Conservation (phyloP, 2,113 vertebrate species). For the Ifrita kowaldi region DNA sequence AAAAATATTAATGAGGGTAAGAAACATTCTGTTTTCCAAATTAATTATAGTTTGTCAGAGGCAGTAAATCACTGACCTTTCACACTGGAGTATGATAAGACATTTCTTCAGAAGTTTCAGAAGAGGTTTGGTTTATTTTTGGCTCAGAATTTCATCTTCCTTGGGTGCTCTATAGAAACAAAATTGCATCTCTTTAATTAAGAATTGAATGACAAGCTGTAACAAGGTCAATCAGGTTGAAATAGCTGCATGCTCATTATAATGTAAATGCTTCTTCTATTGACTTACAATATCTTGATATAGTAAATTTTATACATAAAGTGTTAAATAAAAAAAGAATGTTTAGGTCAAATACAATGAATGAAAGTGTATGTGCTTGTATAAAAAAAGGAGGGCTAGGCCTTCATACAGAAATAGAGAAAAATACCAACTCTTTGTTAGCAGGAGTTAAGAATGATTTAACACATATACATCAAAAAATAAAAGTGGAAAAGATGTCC, state of each 20-base stretch:
- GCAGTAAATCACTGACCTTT: conserved; percentile 19
- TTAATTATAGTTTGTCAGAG: conserved; percentile 15
- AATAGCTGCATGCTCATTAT: conserved; percentile 3
- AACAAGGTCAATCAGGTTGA: conserved; percentile 35
- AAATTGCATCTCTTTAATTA: conserved; percentile 37
- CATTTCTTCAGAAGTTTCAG: neutral
- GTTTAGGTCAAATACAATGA: neutral
- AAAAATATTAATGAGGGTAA: neutral
- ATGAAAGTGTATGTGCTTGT: neutral
- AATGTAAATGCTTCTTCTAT: neutral
- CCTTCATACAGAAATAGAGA: neutral
- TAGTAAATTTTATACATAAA: neutral
- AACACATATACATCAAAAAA: neutral
- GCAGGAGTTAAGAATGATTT: neutral
- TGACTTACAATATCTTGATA: neutral
- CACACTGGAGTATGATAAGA: neutral
- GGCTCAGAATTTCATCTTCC: conserved; percentile 33
- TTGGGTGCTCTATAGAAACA: conserved; percentile 11
- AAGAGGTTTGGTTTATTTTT: conserved; percentile 33
- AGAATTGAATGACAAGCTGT: neutral
- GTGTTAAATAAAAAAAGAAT: neutral
- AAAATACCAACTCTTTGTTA: neutral
- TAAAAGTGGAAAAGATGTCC: neutral
- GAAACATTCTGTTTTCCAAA: conserved; percentile 20
- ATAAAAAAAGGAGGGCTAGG: neutral